A percentile compares a stretch with the other conserved stretches of the same genome.
Evolutionary conservation across 2,797 vertebrate species (phyloP).

Genomic region (Squalus acanthias): DNA sequence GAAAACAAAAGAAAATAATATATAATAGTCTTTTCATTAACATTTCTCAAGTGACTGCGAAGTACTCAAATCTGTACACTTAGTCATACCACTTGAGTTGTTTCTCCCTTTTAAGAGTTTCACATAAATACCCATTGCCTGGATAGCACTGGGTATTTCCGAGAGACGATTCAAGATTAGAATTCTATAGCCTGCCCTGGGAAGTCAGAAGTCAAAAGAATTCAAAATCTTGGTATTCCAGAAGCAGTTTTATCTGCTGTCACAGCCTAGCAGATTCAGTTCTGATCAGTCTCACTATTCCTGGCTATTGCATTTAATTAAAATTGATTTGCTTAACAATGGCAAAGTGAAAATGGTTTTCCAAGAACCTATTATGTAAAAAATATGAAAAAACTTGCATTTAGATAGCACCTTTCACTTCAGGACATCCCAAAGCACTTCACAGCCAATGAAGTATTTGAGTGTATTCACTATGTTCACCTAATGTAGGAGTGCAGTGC

Average conservation of each 20-base stretch:
- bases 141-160: too few relatives aligned
- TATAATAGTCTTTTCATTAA: too few relatives aligned
- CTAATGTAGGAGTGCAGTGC: neutral
- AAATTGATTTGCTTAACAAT: neutral
- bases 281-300: neutral
- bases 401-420: neutral
- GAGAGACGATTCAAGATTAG: neutral
- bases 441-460: neutral
- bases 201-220: neutral
- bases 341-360: neutral
- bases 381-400: neutral
- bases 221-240: neutral
- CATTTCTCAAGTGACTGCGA: too few relatives aligned
- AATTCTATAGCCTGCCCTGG: neutral
- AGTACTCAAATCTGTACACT: too few relatives aligned
- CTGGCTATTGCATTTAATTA: conserved; percentile 2
- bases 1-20: too few relatives aligned
- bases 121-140: too few relatives aligned
- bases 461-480: neutral
- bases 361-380: neutral
- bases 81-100: too few relatives aligned
- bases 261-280: neutral
- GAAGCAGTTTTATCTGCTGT: neutral
- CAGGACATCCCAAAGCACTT: neutral
- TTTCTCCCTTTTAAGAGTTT: too few relatives aligned